phyloP scores from a whole-genome alignment of 2,113 vertebrate genomes.

The Etheostoma spectabile region DNA sequence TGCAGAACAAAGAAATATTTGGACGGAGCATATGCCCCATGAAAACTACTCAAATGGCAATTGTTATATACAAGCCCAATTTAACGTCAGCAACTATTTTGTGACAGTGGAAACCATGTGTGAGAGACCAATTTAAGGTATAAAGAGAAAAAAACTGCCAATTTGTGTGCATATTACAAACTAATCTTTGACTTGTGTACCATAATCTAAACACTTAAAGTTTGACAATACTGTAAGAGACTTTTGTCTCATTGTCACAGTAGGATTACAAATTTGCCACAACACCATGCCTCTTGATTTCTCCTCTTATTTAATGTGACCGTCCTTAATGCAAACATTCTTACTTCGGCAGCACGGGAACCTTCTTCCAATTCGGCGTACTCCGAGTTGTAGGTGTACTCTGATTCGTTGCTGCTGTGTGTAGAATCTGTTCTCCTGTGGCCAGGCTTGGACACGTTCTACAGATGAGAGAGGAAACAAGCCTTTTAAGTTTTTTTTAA shows the following conservation, averaged over 20 bases:
- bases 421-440: slow-evolving; percentile 97
- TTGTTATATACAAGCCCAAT: not conserved
- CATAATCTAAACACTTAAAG: too few species aligned
- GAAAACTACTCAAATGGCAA: not conserved
- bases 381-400: slow-evolving; percentile 96
- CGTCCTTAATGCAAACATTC: not conserved
- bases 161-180: too few species aligned
- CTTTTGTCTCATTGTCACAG: too few species aligned
- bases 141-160: too few species aligned
- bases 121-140: too few species aligned
- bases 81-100: not conserved
- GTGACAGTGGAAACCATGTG: not conserved
- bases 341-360: slow-evolving; percentile 89
- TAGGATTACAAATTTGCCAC: too few species aligned
- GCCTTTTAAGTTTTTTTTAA: not conserved
- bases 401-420: slow-evolving; percentile 98
- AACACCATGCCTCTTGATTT: not conserved
- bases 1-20: slow-evolving; percentile 60
- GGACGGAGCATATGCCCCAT: not conserved
- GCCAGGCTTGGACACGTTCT: slow-evolving; percentile 93
- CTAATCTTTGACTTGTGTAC: too few species aligned
- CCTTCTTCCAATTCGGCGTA: slow-evolving; percentile 92
- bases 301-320: not conserved
- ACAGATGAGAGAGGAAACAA: slow-evolving; percentile 26
- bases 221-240: too few species aligned